Evolutionary conservation across 1,140 invertebrate species (phyloP).

Genomic region (Medauroidea extradentata): DNA sequence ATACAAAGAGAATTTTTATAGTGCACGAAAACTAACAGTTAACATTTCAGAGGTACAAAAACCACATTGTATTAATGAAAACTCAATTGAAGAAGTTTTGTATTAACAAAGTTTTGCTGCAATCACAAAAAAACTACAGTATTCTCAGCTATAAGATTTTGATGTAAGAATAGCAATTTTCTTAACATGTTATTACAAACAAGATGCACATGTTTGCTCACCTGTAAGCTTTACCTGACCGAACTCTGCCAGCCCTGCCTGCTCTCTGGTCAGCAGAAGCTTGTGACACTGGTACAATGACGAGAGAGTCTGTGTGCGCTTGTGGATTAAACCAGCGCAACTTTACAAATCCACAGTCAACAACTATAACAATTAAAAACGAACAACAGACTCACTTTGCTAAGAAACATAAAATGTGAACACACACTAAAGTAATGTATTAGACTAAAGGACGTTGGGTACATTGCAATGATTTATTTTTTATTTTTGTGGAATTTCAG

Average conservation of each 20-base stretch:
- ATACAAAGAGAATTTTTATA: too few relatives aligned
- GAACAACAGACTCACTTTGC: too few relatives aligned
- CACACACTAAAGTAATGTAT: too few relatives aligned
- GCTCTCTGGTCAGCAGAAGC: slow-evolving; percentile 89
- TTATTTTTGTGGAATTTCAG: too few relatives aligned
- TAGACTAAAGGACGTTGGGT: too few relatives aligned
- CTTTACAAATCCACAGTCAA: slow-evolving; percentile 98
- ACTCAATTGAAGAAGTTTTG: neutral
- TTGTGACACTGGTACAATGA: slow-evolving; percentile 80
- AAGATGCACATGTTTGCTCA: slow-evolving; percentile 11
- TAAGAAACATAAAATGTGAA: too few relatives aligned
- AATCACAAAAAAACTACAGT: neutral
- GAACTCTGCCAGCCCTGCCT: slow-evolving; percentile 83
- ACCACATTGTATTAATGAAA: too few relatives aligned
- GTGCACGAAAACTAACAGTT: too few relatives aligned
- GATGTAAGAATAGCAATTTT: slow-evolving; percentile 13
- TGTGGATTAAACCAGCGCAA: slow-evolving; percentile 82
- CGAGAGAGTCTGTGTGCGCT: slow-evolving; percentile 78
- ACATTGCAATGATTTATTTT: too few relatives aligned
- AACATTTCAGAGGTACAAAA: too few relatives aligned
- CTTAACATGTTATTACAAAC: neutral
- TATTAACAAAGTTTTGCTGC: slow-evolving; percentile 15
- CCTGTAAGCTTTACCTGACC: slow-evolving; percentile 74
- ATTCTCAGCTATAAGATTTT: neutral
- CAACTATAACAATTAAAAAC: too few relatives aligned